These are phyloP conservation scores for Arbacia lixula DNA, from an alignment of 53 echinoderm and acorn worm species.

Conservation along the genomic window DNA sequence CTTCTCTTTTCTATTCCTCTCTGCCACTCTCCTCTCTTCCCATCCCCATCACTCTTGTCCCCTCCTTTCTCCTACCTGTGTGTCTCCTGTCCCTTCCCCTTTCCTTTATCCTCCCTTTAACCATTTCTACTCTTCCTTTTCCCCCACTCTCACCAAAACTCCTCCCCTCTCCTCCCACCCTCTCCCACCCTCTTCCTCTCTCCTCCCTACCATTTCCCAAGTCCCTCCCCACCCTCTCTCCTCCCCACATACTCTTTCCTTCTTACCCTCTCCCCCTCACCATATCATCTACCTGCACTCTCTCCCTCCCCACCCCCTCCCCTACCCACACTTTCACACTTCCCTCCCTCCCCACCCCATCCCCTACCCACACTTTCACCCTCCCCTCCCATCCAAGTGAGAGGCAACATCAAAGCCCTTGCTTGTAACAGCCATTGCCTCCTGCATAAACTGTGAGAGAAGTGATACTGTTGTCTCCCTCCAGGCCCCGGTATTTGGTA, in stretches of 20 bases:
- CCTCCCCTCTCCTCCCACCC: background rate
- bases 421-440: too few relatives aligned
- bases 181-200: background rate
- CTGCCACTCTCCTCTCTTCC: background rate
- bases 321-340: too few relatives aligned
- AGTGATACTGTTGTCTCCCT: slow-evolving; percentile 27
- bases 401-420: background rate
- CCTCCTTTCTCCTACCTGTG: background rate
- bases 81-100: background rate
- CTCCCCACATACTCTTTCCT: too few relatives aligned
- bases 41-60: background rate
- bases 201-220: background rate
- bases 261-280: too few relatives aligned
- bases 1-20: background rate
- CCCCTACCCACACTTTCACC: too few relatives aligned
- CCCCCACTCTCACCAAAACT: background rate
- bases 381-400: slow-evolving; percentile 23
- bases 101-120: background rate
- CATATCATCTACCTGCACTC: too few relatives aligned
- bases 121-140: background rate
- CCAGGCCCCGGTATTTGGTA: background rate
- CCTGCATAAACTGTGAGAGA: slow-evolving; percentile 32
- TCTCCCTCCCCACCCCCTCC: too few relatives aligned
- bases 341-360: too few relatives aligned
- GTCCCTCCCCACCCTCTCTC: background rate